Base-by-base conservation (phyloP, 2,113 vertebrate species). In the Monopterus albus region DNA sequence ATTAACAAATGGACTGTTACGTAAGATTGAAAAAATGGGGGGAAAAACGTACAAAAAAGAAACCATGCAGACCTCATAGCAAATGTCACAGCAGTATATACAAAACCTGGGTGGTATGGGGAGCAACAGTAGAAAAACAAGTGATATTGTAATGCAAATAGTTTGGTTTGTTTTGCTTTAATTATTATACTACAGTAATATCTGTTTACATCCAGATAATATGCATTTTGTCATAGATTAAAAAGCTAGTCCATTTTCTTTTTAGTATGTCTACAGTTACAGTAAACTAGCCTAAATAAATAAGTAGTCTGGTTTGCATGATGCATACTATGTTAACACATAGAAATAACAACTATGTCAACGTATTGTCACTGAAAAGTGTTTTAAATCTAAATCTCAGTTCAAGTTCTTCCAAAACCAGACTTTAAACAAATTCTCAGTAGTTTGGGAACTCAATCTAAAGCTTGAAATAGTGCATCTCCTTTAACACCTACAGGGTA, bases 41-140 rank as follows among this genome's bases (percentile, higher is more conserved):
- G n/a, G n/a, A n/a, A 49, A 77, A 66, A 57, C 18, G 38, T 36
- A 74, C 11, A 78, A 15, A 25, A 33, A 13, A 68, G 31, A 59
- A 72, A 78, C 43, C 78, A 78, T 76, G 60, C 84, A 82, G 67
- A 75, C 35, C 76, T 65, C 76, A 82, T 69, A 72, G 69, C 42
- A 57, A 36, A 76, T 61, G 60, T 38, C 64, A 73, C 62, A 59
- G 43, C 50, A 40, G 57, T 73, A 72, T 66, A 72, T 72, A 73
- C 57, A 84, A 68, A 77, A 66, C 57, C 51, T 69, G 56, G 56
- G 43, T 33, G 64, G 55, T 61, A 7, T 50, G 57, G 49, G 38
- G 68, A 75, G 68, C 21, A 26, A 72, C 69, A 72, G 57, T 40
- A 58, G 65, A 38, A 70, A 60, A 82, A 74, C 35, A 79, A 72